These are phyloP conservation scores for Panorpa germanica DNA, from an alignment of 2,888 invertebrate species.

Conservation along the genomic window DNA sequence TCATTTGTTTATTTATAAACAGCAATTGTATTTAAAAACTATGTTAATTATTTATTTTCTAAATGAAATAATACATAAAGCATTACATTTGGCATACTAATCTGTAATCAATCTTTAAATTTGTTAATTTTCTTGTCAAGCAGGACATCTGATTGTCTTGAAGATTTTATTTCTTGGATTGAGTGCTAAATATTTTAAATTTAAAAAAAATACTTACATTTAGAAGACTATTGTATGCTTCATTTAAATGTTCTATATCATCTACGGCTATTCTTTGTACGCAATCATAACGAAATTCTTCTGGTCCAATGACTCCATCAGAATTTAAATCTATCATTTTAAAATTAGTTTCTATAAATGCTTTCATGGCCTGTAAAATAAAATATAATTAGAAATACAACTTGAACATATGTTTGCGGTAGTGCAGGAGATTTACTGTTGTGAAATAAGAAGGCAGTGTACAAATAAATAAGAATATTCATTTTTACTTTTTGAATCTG, in stretches of 20 bases:
- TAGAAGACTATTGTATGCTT: slow-evolving; percentile 54
- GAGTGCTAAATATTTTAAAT: too few species aligned
- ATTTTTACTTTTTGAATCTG: too few species aligned
- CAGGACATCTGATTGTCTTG: slow-evolving; percentile 6
- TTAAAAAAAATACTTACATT: slow-evolving; percentile 37
- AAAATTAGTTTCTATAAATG: slow-evolving; percentile 71
- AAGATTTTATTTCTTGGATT: slow-evolving; percentile 6
- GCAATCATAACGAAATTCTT: slow-evolving; percentile 70
- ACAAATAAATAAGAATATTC: too few species aligned
- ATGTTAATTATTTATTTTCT: too few species aligned
- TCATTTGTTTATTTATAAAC: too few species aligned
- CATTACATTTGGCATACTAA: too few species aligned
- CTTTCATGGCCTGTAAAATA: slow-evolving; percentile 44
- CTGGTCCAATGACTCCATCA: slow-evolving; percentile 59
- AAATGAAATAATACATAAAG: too few species aligned
- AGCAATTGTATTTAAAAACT: too few species aligned
- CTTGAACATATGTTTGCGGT: too few species aligned
- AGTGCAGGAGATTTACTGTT: too few species aligned
- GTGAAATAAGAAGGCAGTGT: too few species aligned
- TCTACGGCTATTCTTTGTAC: slow-evolving; percentile 63
- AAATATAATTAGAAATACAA: slow-evolving; percentile 4
- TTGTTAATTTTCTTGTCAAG: slow-evolving; percentile 4
- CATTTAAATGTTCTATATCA: slow-evolving; percentile 53
- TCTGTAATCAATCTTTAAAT: too few species aligned
- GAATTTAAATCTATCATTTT: slow-evolving; percentile 62